These are phyloP conservation scores for Geophilus truncorum DNA, from an alignment of 2,888 invertebrate species.

Conservation along the genomic window DNA sequence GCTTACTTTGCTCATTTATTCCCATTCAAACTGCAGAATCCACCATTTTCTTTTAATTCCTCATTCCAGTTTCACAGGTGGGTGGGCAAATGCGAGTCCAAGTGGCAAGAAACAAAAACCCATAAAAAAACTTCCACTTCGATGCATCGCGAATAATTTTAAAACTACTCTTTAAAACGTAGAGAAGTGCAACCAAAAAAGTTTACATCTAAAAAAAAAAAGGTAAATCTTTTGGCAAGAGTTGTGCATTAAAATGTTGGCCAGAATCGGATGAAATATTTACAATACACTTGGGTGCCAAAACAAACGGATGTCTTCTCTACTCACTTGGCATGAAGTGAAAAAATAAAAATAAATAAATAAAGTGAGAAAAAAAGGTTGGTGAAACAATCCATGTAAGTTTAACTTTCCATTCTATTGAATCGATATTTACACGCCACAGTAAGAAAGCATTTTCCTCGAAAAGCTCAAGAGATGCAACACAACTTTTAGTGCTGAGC, in stretches of 20 bases:
- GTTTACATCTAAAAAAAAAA: background rate
- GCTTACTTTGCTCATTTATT: background rate
- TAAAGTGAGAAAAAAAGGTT: background rate
- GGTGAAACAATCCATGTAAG: background rate
- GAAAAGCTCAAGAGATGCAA: background rate
- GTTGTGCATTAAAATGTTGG: conserved; percentile 15
- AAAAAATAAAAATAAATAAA: background rate
- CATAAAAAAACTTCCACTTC: conserved; percentile 9
- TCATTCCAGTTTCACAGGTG: conserved; percentile 21
- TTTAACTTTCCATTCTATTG: background rate
- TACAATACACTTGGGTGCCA: conserved; percentile 21
- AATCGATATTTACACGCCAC: background rate
- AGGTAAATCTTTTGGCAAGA: conserved; percentile 5
- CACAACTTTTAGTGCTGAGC: background rate
- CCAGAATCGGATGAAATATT: conserved; percentile 9
- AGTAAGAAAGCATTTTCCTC: background rate
- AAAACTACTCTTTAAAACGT: background rate
- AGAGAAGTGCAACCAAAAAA: background rate
- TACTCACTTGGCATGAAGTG: background rate
- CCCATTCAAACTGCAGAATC: background rate
- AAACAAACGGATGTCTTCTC: conserved; percentile 15
- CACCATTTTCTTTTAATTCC: conserved; percentile 16
- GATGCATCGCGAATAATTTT: background rate
- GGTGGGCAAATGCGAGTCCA: background rate
- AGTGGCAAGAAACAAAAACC: background rate